Base-by-base conservation (phyloP, 92 coral and sea anemone genomes). In the Parazoanthus swiftii region DNA sequence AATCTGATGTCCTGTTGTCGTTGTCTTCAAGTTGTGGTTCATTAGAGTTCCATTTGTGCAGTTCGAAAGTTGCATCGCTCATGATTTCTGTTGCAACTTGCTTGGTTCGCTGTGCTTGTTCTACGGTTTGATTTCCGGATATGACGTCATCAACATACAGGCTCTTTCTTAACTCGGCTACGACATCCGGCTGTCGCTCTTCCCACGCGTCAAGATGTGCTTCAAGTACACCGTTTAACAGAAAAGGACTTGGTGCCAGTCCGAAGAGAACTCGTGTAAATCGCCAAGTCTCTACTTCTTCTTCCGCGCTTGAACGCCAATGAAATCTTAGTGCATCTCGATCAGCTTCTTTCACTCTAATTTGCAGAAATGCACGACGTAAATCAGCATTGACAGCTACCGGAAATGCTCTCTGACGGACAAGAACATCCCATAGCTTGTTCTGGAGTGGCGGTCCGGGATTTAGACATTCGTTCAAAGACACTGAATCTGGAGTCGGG, bases 21-120 rank as follows among this genome's bases (percentile, higher is more conserved):
- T 56, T 63, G 18, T 16, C 71, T 75, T 91, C 91, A 3, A 89
- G 74, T 48, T 89, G 88, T 14, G 38, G 86, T 20, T 48, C 89
- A 51, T 85, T 85, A 38, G 89, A 89, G 74, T 85, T 66, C 93
- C 92, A 92, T n/a, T 91, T 89, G 66, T 91, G 93, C 11, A 89
- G 88, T 8, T 70, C 80, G 36, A 89, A 82, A 0, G 91, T 85
- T 9, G 90, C 94, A 77, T 92, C 90, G 9, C 73, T 83, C 46
- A 89, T 89, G 36, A 92, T 92, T 35, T 86, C 63, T 73, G 39
- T 86, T 6, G 90, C 86, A 1, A 70, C 76, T 86, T 92, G 88
- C 48, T 38, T 38, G 42, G 42, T 82, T 72, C 79, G 79, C 84
- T 76, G 72, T 13, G 92, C 89, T 84, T 86, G 71, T 44, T 51